These are phyloP conservation scores for Oreocharis arfaki DNA, from an alignment of 2,113 vertebrate species.

Conservation along the genomic window DNA sequence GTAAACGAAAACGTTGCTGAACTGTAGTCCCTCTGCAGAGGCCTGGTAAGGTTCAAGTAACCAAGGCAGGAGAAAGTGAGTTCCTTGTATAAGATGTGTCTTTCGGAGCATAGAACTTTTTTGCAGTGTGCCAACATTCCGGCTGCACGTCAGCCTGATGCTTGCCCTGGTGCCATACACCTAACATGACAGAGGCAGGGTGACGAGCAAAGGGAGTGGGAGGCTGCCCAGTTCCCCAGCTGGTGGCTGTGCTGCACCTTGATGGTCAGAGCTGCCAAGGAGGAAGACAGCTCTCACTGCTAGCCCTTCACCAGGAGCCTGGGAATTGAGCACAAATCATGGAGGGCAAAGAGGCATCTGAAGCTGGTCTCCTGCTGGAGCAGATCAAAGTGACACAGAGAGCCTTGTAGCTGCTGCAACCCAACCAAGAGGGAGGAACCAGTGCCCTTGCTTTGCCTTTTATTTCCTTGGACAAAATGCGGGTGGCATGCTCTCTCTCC, in stretches of 20 bases:
- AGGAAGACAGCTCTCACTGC: not conserved
- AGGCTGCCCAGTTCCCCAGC: not conserved
- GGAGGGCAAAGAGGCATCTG: not conserved
- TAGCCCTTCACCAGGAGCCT: not conserved
- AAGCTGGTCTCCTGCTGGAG: not conserved
- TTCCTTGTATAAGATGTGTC: not conserved
- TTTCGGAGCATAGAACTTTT: not conserved
- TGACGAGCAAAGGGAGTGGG: not conserved
- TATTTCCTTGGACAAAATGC: not conserved
- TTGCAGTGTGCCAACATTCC: not conserved
- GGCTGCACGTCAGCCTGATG: not conserved
- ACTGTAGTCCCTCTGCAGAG: not conserved
- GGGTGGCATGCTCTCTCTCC: not conserved
- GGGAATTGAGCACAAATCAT: rapidly evolving
- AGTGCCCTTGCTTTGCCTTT: not conserved
- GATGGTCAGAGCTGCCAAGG: not conserved
- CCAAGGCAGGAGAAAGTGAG: not conserved
- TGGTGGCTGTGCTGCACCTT: rapidly evolving
- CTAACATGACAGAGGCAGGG: not conserved
- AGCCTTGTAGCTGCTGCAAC: not conserved
- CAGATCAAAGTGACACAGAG: not conserved
- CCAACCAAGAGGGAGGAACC: not conserved
- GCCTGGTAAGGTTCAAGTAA: not conserved
- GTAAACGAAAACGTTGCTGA: not conserved
- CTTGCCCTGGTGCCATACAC: not conserved